Conservation (phyloP, 2,797 vertebrate genomes). For the Coregonus sp. region DNA sequence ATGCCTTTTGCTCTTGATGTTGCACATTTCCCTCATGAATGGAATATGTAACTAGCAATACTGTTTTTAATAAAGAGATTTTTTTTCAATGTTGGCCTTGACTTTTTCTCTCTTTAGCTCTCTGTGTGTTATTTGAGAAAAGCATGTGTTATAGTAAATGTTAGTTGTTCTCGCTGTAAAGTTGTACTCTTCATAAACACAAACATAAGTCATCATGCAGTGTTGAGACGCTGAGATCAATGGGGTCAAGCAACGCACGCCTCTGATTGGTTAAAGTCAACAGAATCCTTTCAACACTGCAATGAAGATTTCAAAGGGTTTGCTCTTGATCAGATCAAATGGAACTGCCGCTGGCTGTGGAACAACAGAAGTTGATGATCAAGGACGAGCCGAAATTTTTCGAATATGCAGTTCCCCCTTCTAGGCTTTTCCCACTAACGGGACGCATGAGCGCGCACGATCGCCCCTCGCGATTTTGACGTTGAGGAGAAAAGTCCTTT, state of each 20-base stretch:
- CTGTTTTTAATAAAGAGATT: constrained; percentile 79
- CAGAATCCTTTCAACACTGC: neutral
- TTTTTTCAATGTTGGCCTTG: constrained; percentile 47
- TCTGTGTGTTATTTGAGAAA: neutral
- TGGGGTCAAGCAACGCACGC: no score
- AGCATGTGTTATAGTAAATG: neutral
- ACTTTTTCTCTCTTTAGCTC: neutral
- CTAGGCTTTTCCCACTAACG: neutral
- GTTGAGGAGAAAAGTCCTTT: no score
- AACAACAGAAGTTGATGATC: no score
- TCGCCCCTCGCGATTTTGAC: neutral
- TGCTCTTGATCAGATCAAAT: neutral
- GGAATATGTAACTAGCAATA: constrained; percentile 83
- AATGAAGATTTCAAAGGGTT: neutral
- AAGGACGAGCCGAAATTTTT: no score
- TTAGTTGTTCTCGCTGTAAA: neutral
- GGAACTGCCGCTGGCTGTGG: no score
- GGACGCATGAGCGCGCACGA: neutral
- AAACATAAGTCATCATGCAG: no score
- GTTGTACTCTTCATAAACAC: neutral
- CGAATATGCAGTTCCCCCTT: neutral
- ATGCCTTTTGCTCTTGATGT: constrained; percentile 78
- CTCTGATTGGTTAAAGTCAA: neutral
- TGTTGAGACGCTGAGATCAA: neutral
- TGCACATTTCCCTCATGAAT: constrained; percentile 80